Percentiles rank a stretch among this genome's conserved stretches.
Evolutionary conservation across 2,888 invertebrate species (phyloP).

Genomic region (Ditula angustiorana): DNA sequence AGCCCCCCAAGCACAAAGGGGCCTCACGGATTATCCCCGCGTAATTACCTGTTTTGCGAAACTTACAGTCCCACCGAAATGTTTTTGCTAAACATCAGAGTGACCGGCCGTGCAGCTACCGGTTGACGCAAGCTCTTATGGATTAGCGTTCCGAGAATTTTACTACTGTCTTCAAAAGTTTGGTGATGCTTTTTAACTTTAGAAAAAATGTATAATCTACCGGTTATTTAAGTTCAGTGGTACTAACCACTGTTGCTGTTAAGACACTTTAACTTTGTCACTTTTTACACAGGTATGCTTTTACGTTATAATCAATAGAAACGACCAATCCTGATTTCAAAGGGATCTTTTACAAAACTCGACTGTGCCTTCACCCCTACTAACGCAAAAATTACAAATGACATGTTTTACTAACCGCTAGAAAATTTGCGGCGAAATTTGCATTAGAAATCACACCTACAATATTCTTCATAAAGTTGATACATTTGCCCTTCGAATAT

Average conservation of each 20-base stretch:
- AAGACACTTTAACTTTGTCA: background rate
- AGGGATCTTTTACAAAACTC: too few relatives aligned
- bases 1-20: background rate
- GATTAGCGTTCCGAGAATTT: background rate
- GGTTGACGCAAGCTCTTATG: background rate
- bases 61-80: background rate
- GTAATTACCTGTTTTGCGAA: conserved; percentile 14
- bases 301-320: too few relatives aligned
- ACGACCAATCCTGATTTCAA: too few relatives aligned
- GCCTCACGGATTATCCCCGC: conserved; percentile 1
- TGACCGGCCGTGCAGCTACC: conserved; percentile 3
- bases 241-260: background rate
- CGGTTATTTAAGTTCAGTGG: background rate
- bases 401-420: too few relatives aligned
- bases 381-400: too few relatives aligned
- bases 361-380: too few relatives aligned
- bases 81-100: conserved; percentile 11
- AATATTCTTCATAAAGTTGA: too few relatives aligned
- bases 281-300: too few relatives aligned
- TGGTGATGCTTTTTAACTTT: background rate
- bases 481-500: too few relatives aligned
- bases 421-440: too few relatives aligned
- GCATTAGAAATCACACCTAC: too few relatives aligned
- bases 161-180: background rate
- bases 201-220: background rate